phyloP scores from a whole-genome alignment of 2,113 vertebrate species.

The Rallus limicola region DNA sequence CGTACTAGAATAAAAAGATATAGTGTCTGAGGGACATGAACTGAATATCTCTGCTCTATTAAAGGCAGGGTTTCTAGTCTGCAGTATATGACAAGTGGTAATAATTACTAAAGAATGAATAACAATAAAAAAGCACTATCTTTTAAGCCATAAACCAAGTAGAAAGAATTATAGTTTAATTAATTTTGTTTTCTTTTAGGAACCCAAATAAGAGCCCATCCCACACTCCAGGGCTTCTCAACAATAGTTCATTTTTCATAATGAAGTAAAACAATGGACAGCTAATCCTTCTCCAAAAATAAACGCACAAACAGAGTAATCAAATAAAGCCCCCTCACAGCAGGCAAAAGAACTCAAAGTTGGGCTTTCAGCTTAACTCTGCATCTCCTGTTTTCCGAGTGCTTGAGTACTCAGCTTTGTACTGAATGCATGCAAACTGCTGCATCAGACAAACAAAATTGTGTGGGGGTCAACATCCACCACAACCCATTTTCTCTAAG shows the following conservation, averaged over 20 bases:
- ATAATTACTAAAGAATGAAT: conserved; percentile 37
- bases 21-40: background rate
- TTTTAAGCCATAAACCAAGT: conserved; percentile 37
- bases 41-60: background rate
- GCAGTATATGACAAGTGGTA: background rate
- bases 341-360: conserved; percentile 4
- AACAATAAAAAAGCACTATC: conserved; percentile 40
- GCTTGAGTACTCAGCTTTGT: background rate
- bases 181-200: conserved; percentile 53
- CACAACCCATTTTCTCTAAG: background rate
- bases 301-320: conserved; percentile 45
- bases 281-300: conserved; percentile 57
- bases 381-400: background rate
- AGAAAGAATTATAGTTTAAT: conserved; percentile 48
- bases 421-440: background rate
- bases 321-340: conserved; percentile 36
- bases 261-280: conserved; percentile 45
- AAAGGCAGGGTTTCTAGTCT: conserved; percentile 12
- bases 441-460: background rate
- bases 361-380: conserved; percentile 28
- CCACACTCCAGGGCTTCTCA: background rate
- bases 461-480: background rate
- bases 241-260: conserved; percentile 22
- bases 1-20: background rate
- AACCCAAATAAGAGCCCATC: conserved; percentile 19